Evolutionary conservation across 2,888 invertebrate species (phyloP).

Genomic region (Ligdia adustata): DNA sequence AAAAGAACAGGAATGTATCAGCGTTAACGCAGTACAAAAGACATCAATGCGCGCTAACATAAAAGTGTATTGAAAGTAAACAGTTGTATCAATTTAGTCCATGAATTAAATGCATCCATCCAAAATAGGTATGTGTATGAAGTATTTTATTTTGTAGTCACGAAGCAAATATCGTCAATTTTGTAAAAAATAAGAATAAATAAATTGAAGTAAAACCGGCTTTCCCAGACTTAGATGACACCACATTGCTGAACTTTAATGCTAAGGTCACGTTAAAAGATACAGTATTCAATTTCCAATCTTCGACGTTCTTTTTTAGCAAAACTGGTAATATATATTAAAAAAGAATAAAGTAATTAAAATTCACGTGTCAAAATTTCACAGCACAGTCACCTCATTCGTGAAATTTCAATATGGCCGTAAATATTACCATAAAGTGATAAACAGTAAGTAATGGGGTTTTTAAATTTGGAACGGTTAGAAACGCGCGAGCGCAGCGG

Average conservation of each 20-base stretch:
- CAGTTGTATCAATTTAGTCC: too few relatives aligned
- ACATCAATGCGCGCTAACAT: constrained; percentile 27
- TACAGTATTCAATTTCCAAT: constrained; percentile 13
- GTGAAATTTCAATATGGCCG: constrained; percentile 11
- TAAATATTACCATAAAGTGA: constrained; percentile 15
- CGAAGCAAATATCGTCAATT: neutral
- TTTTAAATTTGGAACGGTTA: constrained; percentile 39
- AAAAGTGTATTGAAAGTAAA: too few relatives aligned
- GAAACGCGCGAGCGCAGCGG: constrained; percentile 51
- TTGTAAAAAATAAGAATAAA: neutral
- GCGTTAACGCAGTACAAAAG: constrained; percentile 23
- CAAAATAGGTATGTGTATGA: too few relatives aligned
- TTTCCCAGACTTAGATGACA: constrained; percentile 17
- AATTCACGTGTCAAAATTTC: constrained; percentile 19
- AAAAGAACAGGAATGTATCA: neutral
- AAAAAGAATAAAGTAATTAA: neutral
- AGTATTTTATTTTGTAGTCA: too few relatives aligned
- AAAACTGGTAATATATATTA: constrained; percentile 6
- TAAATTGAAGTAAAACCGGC: constrained; percentile 2
- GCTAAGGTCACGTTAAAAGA: constrained; percentile 16
- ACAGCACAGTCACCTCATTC: constrained; percentile 31
- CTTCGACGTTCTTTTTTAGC: neutral
- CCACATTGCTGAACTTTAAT: constrained; percentile 20
- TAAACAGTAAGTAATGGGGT: constrained; percentile 32
- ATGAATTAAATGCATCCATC: too few relatives aligned